These are phyloP conservation scores for Lacerta bilineata DNA, from an alignment of 2,797 vertebrate genomes.

Conservation along the genomic window DNA sequence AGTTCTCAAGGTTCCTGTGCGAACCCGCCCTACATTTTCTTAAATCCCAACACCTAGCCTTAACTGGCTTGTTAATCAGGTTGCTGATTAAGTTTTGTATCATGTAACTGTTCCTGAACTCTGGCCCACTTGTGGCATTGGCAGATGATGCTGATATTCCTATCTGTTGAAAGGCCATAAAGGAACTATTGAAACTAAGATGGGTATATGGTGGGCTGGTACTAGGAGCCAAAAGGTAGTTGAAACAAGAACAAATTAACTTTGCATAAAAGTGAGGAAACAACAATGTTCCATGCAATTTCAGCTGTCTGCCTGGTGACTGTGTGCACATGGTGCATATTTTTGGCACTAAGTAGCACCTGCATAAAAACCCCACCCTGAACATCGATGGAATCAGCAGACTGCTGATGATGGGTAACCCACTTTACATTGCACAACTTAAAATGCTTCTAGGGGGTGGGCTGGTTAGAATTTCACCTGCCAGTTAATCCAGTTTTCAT, in stretches of 20 bases:
- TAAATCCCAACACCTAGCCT: neutral
- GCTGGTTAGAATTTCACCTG: constrained; percentile 45
- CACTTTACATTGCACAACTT: neutral
- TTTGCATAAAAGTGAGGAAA: neutral
- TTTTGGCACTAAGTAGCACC: neutral
- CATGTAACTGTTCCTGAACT: constrained; percentile 33
- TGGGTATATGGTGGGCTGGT: neutral
- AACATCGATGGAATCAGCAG: rapidly evolving
- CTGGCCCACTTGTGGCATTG: constrained; percentile 37
- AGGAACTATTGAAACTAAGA: constrained; percentile 22
- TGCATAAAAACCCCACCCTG: neutral
- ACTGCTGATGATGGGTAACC: constrained; percentile 12
- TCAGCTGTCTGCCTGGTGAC: constrained; percentile 2
- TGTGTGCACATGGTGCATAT: neutral
- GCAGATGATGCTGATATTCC: neutral
- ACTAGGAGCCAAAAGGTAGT: neutral
- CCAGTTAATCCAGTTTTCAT: constrained; percentile 38
- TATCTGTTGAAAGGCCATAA: constrained; percentile 11
- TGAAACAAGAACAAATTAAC: neutral
- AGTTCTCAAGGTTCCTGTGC: neutral
- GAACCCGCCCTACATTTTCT: neutral
- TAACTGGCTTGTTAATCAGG: neutral
- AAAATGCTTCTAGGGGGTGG: neutral
- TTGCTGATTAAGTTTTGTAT: constrained; percentile 16
- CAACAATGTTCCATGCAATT: neutral